These are phyloP conservation scores for Halcyon badia DNA, from an alignment of 2,797 vertebrate species.

Conservation along the genomic window DNA sequence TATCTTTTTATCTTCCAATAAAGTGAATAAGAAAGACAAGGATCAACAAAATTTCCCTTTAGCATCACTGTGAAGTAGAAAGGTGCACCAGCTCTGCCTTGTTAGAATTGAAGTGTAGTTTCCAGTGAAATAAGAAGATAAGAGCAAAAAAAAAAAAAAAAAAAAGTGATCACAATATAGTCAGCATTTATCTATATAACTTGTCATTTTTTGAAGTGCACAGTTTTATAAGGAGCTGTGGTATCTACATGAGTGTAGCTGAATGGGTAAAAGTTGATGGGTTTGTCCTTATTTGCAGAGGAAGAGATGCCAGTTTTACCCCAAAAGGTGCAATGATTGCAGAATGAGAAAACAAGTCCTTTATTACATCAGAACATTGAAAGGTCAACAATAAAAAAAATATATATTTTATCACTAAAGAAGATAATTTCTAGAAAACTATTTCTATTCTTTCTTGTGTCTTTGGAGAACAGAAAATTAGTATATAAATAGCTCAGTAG, in stretches of 20 bases:
- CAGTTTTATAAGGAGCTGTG: neutral
- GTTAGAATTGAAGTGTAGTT: neutral
- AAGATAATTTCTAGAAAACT: neutral
- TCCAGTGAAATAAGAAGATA: neutral
- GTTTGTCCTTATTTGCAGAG: neutral
- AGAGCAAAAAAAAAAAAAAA: neutral
- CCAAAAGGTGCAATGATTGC: neutral
- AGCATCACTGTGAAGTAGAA: neutral
- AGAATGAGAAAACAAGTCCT: neutral
- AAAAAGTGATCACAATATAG: neutral
- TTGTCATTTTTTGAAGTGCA: neutral
- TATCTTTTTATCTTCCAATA: neutral
- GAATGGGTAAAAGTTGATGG: neutral
- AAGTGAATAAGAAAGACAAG: neutral
- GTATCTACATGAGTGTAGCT: neutral
- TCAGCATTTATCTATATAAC: neutral
- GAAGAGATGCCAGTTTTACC: neutral
- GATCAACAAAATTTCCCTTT: neutral
- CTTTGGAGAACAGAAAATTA: neutral
- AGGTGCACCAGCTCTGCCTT: neutral
- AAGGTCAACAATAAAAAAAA: fast-evolving
- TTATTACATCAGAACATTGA: neutral
- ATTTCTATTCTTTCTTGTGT: neutral
- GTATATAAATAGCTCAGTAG: neutral
- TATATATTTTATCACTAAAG: neutral